Evolutionary conservation across 2,113 vertebrate genomes (phyloP), one percentile per base, ranked within the genome.

Genomic region (Oreochromis aureus): DNA sequence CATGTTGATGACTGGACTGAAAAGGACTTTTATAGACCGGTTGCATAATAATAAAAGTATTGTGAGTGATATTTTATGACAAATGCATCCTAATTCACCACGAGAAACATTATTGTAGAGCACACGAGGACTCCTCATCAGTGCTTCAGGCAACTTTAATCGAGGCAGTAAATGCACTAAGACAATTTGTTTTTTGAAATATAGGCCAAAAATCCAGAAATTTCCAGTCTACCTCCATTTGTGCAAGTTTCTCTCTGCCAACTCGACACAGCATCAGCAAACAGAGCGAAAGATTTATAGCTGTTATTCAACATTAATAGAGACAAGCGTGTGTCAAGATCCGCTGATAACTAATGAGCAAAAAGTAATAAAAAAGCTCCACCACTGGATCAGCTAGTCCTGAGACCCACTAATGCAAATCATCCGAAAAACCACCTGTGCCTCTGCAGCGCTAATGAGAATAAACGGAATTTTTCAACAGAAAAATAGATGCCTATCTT

Each of bases 1-100:
- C 92, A 91, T 90, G 88, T 79, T 89, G 87, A 93, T 89, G 90
- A 91, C 83, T 87, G 86, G 86, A 84, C 85, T 61, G 55, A 81
- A 89, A 32, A 81, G 39, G 48, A 61, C 24, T 85, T 91, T 82
- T 89, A 19, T 36, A 66, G 51, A 86, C 61, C 27, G 32, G 32
- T 44, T 58, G 32, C 48, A 85, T 76, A 83, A 88, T 76, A 92
- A 84, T 0, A 79, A 66, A 15, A 30, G 41, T 19, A 58, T 66
- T 85, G 59, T 81, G 79, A 85, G 48, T 55, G 66, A 55, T 83
- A 63, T 53, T 80, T 66, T 76, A 30, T 30, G 34, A 36, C 59
- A 79, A 84, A 30, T 66, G 69, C 73, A 48, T 48, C 24, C 54
- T 85, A 5, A 16, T 63, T 69, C 36, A 53, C 18, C 6, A 22